phyloP scores from a whole-genome alignment of 1,140 invertebrate species.

The Dendrolimus kikuchii region DNA sequence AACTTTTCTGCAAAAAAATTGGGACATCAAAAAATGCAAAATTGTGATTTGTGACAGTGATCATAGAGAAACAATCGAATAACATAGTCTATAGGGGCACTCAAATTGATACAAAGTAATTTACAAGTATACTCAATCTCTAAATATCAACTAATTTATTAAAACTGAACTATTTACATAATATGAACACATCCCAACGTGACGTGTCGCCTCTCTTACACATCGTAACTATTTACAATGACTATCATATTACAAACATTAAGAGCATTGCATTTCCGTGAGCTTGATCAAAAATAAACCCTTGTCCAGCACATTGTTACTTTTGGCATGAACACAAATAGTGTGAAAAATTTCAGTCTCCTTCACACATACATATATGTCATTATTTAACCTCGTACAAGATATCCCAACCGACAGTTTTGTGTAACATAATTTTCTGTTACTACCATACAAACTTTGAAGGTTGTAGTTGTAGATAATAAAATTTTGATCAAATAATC shows the following conservation, averaged over 20 bases:
- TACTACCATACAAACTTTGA: too few species aligned
- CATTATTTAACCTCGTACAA: too few species aligned
- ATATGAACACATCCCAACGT: conserved; percentile 52
- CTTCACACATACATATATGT: too few species aligned
- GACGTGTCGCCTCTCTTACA: conserved; percentile 55
- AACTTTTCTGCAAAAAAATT: conserved; percentile 38
- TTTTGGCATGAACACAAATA: too few species aligned
- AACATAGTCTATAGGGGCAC: conserved; percentile 53
- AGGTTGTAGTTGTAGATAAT: too few species aligned
- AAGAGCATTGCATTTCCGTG: conserved; percentile 62
- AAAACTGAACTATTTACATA: conserved; percentile 71
- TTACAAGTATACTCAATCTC: conserved; percentile 70
- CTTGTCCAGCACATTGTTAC: conserved; percentile 44
- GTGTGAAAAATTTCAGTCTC: too few species aligned
- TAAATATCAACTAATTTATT: conserved; percentile 64
- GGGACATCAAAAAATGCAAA: conserved; percentile 54
- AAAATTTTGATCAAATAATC: too few species aligned
- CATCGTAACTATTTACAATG: conserved; percentile 71
- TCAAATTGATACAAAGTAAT: conserved; percentile 67
- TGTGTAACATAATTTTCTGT: too few species aligned
- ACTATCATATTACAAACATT: conserved; percentile 63
- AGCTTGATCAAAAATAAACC: conserved; percentile 60
- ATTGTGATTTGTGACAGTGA: conserved; percentile 72
- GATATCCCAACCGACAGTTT: too few species aligned
- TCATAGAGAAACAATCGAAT: conserved; percentile 57